These are phyloP conservation scores for Chymomyza caudatula DNA, from an alignment of 2,888 invertebrate species.

Conservation along the genomic window DNA sequence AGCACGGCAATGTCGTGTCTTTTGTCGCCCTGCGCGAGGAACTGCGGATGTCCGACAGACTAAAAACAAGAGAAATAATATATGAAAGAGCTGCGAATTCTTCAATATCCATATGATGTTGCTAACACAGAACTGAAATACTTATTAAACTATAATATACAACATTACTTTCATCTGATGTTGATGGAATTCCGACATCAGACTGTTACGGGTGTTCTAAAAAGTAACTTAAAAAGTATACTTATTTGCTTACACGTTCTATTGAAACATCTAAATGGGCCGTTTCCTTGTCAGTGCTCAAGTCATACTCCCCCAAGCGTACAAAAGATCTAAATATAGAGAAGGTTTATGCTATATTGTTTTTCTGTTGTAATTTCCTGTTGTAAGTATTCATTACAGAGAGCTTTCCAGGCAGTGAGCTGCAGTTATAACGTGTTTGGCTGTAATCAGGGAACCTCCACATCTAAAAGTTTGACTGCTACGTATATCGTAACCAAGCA, in stretches of 20 bases:
- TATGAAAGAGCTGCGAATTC: neutral
- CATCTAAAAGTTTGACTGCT: conserved; percentile 63
- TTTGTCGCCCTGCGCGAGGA: conserved; percentile 73
- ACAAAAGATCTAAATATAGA: conserved; percentile 81
- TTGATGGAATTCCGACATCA: too few species aligned
- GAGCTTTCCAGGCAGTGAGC: conserved; percentile 67
- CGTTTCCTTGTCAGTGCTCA: conserved; percentile 81
- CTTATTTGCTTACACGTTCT: conserved; percentile 68
- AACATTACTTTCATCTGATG: too few species aligned
- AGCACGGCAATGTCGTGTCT: conserved; percentile 89
- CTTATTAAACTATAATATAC: too few species aligned
- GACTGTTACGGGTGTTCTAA: too few species aligned
- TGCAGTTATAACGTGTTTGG: conserved; percentile 83
- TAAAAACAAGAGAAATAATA: conserved; percentile 14
- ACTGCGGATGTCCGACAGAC: conserved; percentile 53
- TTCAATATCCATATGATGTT: too few species aligned
- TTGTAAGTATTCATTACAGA: conserved; percentile 39
- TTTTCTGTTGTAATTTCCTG: neutral
- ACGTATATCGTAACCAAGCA: conserved; percentile 82
- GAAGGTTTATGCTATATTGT: neutral
- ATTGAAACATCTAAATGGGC: conserved; percentile 81
- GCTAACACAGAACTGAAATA: too few species aligned
- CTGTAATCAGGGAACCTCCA: conserved; percentile 78
- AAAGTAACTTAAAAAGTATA: too few species aligned
- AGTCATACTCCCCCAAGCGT: conserved; percentile 86